phyloP scores from a whole-genome alignment of 2,797 vertebrate species.

The Austrolebias charrua region DNA sequence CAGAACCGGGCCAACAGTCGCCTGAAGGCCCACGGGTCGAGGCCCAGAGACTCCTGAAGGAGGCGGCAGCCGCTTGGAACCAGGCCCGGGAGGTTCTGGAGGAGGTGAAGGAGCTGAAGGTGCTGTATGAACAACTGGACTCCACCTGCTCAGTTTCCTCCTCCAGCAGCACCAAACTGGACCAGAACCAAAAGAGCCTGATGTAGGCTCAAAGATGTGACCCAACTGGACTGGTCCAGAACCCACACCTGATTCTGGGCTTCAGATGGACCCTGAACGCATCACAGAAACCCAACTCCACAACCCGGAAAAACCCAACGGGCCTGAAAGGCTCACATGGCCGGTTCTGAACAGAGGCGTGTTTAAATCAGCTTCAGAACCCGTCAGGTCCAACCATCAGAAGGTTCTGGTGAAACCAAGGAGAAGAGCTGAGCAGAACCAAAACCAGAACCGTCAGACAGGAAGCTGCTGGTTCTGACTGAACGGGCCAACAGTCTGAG shows the following conservation, averaged over 20 bases:
- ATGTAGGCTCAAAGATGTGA: slow-evolving; percentile 68
- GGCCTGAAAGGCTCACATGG: no score
- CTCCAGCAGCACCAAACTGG: slow-evolving; percentile 71
- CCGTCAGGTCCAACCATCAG: no score
- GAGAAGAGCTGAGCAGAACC: no score
- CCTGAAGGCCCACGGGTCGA: slow-evolving; percentile 77
- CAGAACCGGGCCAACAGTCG: slow-evolving; percentile 58
- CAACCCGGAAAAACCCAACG: no score
- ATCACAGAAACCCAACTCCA: no score
- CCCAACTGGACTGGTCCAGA: no score
- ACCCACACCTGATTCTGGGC: neutral
- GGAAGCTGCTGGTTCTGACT: no score
- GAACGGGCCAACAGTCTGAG: no score
- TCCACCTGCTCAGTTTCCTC: slow-evolving; percentile 46
- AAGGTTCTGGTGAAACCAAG: no score
- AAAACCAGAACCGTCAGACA: no score
- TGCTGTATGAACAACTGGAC: slow-evolving; percentile 84
- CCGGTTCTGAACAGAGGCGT: no score
- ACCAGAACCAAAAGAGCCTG: slow-evolving; percentile 81
- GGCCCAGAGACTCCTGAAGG: slow-evolving; percentile 85
- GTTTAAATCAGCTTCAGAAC: no score
- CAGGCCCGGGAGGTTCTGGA: slow-evolving; percentile 88
- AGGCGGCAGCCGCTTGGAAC: slow-evolving; percentile 86
- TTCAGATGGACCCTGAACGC: slow-evolving; percentile 12
- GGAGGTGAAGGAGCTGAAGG: slow-evolving; percentile 88